A percentile compares a stretch with the other conserved stretches of the same genome.
Evolutionary conservation across 2,797 vertebrate species (phyloP).

Genomic region (Lutjanus argentimaculatus): DNA sequence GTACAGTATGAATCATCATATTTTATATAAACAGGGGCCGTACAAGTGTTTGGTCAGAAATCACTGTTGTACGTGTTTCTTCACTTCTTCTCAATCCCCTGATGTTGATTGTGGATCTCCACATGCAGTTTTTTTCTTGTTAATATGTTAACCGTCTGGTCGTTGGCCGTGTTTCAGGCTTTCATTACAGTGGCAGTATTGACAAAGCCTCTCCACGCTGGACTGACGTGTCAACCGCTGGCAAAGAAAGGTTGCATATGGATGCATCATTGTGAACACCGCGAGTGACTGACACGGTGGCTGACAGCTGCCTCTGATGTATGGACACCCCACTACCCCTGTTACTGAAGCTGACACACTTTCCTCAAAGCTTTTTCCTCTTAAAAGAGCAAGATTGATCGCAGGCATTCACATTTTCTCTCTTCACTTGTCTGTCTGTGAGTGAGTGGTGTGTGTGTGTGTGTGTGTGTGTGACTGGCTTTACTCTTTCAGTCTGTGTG

Average conservation of each 20-base stretch:
- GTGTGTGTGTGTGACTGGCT: not conserved
- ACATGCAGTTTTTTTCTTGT: not conserved
- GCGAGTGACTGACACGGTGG: slow-evolving; percentile 48
- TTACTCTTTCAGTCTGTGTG: not conserved
- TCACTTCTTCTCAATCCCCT: not conserved
- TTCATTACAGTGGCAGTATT: slow-evolving; percentile 6
- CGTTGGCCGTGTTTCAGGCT: slow-evolving; percentile 21
- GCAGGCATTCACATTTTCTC: slow-evolving; percentile 45
- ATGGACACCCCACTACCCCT: slow-evolving; percentile 51
- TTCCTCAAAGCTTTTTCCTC: slow-evolving; percentile 56
- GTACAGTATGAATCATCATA: not conserved
- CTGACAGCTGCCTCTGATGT: slow-evolving; percentile 71
- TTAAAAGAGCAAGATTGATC: slow-evolving; percentile 64
- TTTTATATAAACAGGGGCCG: too few species aligned
- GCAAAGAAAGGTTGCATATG: slow-evolving; percentile 60
- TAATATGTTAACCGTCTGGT: not conserved
- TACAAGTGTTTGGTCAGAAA: too few species aligned
- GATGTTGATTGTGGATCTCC: not conserved
- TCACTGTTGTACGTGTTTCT: not conserved
- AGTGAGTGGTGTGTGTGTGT: too few species aligned
- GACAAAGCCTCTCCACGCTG: slow-evolving; percentile 35
- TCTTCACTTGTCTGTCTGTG: slow-evolving; percentile 26
- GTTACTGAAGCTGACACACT: slow-evolving; percentile 57
- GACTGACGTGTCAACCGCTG: slow-evolving; percentile 37
- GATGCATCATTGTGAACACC: slow-evolving; percentile 54